Conservation (phyloP, 53 echinoderm and acorn worm genomes). For the Arbacia lixula region DNA sequence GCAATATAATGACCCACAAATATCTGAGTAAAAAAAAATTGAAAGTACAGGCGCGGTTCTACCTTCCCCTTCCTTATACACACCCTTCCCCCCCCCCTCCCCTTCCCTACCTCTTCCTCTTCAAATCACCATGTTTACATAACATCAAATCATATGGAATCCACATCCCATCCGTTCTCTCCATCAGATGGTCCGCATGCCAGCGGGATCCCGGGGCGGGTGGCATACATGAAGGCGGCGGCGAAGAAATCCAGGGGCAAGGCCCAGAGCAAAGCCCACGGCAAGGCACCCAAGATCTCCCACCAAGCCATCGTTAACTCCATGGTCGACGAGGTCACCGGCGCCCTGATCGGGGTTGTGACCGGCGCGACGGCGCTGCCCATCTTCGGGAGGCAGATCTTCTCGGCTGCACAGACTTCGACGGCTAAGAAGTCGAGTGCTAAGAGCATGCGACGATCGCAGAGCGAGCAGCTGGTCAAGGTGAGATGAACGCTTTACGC, state of each 20-base stretch:
- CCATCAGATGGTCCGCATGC: background rate
- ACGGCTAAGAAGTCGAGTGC: background rate
- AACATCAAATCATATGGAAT: too few species aligned
- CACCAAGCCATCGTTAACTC: conserved; percentile 30
- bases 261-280: background rate
- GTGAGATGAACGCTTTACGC: too few species aligned
- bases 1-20: too few species aligned
- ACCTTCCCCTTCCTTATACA: too few species aligned
- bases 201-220: background rate
- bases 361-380: background rate
- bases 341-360: background rate
- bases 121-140: too few species aligned
- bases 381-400: background rate
- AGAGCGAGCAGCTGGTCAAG: background rate
- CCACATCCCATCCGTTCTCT: too few species aligned
- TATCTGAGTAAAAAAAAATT: too few species aligned
- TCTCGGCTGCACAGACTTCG: background rate
- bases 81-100: too few species aligned
- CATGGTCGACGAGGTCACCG: conserved; percentile 1
- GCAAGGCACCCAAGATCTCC: background rate
- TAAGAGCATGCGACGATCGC: conserved; percentile 17
- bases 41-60: too few species aligned
- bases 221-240: conserved; percentile 7
- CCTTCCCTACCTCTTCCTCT: too few species aligned
- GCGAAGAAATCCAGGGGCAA: background rate